phyloP scores from a whole-genome alignment of 2,888 invertebrate species.

The Taenaris catops region DNA sequence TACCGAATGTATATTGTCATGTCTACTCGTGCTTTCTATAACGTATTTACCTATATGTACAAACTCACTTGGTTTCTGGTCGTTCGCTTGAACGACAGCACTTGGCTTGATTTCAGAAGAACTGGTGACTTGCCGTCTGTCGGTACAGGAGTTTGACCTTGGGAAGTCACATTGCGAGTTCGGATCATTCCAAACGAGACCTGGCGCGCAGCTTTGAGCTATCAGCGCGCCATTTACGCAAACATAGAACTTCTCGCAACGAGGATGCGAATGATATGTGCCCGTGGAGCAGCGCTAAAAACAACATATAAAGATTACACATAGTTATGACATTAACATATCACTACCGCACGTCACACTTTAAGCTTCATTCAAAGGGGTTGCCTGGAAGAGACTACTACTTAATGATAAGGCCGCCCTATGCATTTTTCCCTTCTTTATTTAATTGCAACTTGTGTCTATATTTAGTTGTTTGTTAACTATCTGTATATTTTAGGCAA shows the following conservation, averaged over 20 bases:
- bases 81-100: slow-evolving; percentile 33
- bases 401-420: no score
- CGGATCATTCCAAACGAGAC: slow-evolving; percentile 85
- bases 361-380: no score
- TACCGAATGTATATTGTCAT: no score
- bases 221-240: slow-evolving; percentile 88
- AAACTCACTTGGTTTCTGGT: slow-evolving; percentile 35
- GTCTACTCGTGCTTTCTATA: no score
- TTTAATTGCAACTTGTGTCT: no score
- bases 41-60: no score
- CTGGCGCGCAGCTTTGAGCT: slow-evolving; percentile 86
- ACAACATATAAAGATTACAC: background rate
- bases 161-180: slow-evolving; percentile 88
- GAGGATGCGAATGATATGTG: slow-evolving; percentile 86
- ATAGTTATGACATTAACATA: no score
- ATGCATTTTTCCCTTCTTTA: no score
- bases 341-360: no score
- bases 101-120: slow-evolving; percentile 41
- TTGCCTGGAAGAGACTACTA: no score
- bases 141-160: slow-evolving; percentile 80
- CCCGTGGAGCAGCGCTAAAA: slow-evolving; percentile 82
- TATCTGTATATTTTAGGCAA: no score
- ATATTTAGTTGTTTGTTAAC: no score
- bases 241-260: slow-evolving; percentile 87
- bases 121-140: slow-evolving; percentile 45